Conservation (phyloP, 2,113 vertebrate species). For the Otocyon megalotis region DNA sequence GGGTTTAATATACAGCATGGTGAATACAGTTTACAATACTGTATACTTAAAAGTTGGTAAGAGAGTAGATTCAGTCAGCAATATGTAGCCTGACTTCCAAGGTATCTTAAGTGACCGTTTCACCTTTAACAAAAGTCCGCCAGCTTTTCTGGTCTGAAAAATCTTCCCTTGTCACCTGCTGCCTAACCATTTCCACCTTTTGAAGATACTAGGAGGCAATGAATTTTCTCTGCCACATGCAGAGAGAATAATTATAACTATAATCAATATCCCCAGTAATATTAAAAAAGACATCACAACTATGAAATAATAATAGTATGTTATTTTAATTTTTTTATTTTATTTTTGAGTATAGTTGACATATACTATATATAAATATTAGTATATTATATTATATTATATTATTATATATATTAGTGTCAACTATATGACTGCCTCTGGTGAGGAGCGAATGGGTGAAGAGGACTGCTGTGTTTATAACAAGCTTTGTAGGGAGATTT, state of each 20-base stretch:
- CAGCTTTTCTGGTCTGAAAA: slow-evolving; percentile 41
- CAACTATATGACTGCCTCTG: neutral
- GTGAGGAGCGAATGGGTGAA: neutral
- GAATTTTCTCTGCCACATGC: neutral
- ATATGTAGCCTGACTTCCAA: neutral
- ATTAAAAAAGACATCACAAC: slow-evolving; percentile 35
- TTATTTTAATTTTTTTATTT: neutral
- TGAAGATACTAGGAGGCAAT: slow-evolving; percentile 23
- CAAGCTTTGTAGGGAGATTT: neutral
- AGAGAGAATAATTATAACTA: slow-evolving; percentile 54
- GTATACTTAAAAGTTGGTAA: neutral
- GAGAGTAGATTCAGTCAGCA: neutral
- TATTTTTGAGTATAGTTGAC: neutral
- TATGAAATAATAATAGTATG: slow-evolving; percentile 22
- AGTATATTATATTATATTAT: no score
- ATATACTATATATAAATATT: neutral
- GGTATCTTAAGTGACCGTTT: slow-evolving; percentile 39
- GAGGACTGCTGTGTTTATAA: neutral
- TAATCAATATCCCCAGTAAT: slow-evolving; percentile 36
- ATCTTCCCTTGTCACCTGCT: neutral
- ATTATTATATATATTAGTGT: no score
- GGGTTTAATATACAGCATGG: neutral
- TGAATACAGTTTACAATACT: neutral
- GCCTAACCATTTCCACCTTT: slow-evolving; percentile 52
- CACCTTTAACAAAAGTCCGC: slow-evolving; percentile 52